phyloP scores from a whole-genome alignment of 1,140 invertebrate species.

The Nasonia vitripennis region DNA sequence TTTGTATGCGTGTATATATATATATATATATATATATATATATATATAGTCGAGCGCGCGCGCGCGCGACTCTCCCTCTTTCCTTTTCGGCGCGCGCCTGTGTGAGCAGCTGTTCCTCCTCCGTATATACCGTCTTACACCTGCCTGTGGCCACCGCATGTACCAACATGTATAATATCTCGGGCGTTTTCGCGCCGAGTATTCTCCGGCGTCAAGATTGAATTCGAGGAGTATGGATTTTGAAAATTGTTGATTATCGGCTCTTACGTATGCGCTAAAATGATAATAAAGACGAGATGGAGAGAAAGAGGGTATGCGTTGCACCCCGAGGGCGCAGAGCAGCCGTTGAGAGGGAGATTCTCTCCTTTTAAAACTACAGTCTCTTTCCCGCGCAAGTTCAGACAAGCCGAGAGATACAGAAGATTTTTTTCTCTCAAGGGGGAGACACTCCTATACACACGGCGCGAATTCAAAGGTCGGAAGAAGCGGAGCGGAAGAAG shows the following conservation, averaged over 20 bases:
- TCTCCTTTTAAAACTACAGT: constrained; percentile 32
- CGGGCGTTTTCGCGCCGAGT: neutral
- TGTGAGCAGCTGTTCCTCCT: constrained; percentile 41
- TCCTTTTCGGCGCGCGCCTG: constrained; percentile 34
- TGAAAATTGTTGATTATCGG: too few relatives aligned
- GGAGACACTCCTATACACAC: neutral
- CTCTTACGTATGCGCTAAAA: too few relatives aligned
- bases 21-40: too few relatives aligned
- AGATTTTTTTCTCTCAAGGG: constrained; percentile 17
- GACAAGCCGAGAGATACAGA: constrained; percentile 26
- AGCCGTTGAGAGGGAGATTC: constrained; percentile 9
- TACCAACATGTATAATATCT: neutral
- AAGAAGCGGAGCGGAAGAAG: constrained; percentile 47
- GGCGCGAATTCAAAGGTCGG: constrained; percentile 20
- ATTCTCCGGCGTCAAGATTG: neutral
- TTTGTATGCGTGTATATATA: constrained; percentile 55
- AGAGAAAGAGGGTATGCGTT: neutral
- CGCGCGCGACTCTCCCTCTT: constrained; percentile 37
- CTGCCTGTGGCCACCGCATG: neutral
- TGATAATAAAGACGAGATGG: neutral
- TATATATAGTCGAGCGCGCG: constrained; percentile 50
- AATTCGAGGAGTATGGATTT: too few relatives aligned
- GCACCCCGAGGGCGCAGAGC: neutral
- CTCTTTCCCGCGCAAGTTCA: constrained; percentile 18
- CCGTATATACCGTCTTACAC: neutral